A percentile compares a stretch with the other conserved stretches of the same genome.
Conservation (phyloP, 2,888 invertebrate species). For the Craniophora ligustri region DNA sequence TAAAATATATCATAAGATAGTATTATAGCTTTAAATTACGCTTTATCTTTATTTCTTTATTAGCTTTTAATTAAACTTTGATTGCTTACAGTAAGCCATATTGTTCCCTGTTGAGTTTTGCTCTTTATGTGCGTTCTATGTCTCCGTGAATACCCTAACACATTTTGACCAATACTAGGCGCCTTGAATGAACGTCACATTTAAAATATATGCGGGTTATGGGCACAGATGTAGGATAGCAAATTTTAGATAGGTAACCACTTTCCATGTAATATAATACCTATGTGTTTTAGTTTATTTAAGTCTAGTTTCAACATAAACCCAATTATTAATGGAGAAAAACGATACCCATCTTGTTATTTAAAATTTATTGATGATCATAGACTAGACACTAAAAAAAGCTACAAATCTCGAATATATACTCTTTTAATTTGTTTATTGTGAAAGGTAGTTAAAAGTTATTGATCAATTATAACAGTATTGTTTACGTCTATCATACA, state of each 20-base stretch:
- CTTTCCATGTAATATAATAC: slow-evolving; percentile 65
- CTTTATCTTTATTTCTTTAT: no score
- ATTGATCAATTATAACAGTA: no score
- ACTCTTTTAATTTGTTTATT: no score
- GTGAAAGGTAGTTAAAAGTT: no score
- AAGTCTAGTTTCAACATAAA: slow-evolving; percentile 34
- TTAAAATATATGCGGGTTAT: slow-evolving; percentile 48
- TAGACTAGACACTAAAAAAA: no score
- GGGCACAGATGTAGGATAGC: slow-evolving; percentile 51
- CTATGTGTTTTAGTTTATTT: slow-evolving; percentile 46
- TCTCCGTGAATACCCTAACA: no score
- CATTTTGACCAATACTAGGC: slow-evolving; percentile 18
- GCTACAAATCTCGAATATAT: no score
- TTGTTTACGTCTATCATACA: neutral
- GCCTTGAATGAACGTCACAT: slow-evolving; percentile 34
- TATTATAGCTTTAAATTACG: no score
- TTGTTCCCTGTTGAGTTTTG: neutral
- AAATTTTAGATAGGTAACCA: slow-evolving; percentile 67
- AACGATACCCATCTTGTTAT: no score
- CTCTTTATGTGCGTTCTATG: neutral
- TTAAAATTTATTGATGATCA: no score
- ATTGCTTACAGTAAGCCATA: neutral
- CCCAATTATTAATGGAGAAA: neutral
- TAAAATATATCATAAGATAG: no score
- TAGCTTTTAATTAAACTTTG: neutral